Evolutionary conservation across 2,113 vertebrate genomes (phyloP), one percentile per base, ranked within the genome.

Genomic region (Bucco capensis): DNA sequence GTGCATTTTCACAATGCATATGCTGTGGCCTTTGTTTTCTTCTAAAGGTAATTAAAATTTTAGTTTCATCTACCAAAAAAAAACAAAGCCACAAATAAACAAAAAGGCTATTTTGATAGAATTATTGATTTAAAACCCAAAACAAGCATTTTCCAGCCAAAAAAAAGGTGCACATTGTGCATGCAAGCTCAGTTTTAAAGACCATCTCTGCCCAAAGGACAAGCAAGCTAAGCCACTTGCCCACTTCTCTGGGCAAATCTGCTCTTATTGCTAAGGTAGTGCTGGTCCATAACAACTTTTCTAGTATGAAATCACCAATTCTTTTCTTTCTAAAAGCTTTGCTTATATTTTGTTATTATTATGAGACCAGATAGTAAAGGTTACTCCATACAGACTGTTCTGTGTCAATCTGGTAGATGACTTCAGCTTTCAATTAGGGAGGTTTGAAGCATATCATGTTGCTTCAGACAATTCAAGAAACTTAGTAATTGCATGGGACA

Each of bases 11-110:
- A 74, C 37, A 90, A 89, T 67, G 40, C 8, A 57, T 37, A 64
- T 11, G 9, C 22, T 54, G 27, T 24, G 44, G 65, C 50, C 64
- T 83, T 80, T 56, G 19, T 70, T 78, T 75, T 70, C 64, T 50
- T 90, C 57, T 74, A 73, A 57, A 87, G 62, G 17, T 31, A 89
- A 89, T 42, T 70, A 89, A 82, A 92, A 38, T 19, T 84, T 89
- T 33, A 49, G 49, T 35, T 79, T 76, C 12, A 44, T 56, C 67
- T 37, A 35, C 1, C 0, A 12, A 50, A 22, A 40, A 58, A 19
- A 16, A 28, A 2, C 8, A 6, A 24, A 9, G 6, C 2, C 18
- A 62, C 10, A 18, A 14, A 27, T 2, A 9, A 5, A 17, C 6
- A 5, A 10, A 3, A 24, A 28, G 21, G 21, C 1, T 66, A 5